Evolutionary conservation across 2,888 invertebrate genomes (phyloP).

Genomic region (Thyatira batis): DNA sequence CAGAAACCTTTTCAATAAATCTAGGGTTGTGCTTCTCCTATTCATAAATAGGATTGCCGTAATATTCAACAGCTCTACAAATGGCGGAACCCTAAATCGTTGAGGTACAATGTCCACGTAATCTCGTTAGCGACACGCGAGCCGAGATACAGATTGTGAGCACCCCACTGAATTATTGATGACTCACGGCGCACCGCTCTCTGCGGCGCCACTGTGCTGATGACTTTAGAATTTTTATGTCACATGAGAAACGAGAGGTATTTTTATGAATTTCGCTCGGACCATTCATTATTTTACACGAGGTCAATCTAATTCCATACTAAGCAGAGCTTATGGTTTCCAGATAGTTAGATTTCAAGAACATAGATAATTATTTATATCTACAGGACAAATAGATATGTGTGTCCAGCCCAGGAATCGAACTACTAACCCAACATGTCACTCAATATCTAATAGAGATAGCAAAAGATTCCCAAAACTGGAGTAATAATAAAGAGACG

Average conservation of each 20-base stretch:
- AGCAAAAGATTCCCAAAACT: too few relatives aligned
- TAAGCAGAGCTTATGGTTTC: too few relatives aligned
- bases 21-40: too few relatives aligned
- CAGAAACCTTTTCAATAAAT: too few relatives aligned
- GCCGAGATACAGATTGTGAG: conserved; percentile 32
- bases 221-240: conserved; percentile 22
- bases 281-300: background rate
- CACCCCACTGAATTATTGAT: conserved; percentile 35
- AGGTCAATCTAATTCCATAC: too few relatives aligned
- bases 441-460: too few relatives aligned
- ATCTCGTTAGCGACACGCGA: conserved; percentile 40
- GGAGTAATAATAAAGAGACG: too few relatives aligned
- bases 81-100: conserved; percentile 14
- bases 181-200: conserved; percentile 9
- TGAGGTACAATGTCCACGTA: conserved; percentile 36
- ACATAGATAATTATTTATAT: too few relatives aligned
- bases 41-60: background rate
- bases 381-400: too few relatives aligned
- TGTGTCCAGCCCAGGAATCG: too few relatives aligned
- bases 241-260: background rate
- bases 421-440: too few relatives aligned
- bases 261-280: background rate
- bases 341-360: too few relatives aligned
- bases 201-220: conserved; percentile 26
- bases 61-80: conserved; percentile 2